Evolutionary conservation across 2,888 invertebrate species (phyloP).

Genomic region (Atethmia centrago): DNA sequence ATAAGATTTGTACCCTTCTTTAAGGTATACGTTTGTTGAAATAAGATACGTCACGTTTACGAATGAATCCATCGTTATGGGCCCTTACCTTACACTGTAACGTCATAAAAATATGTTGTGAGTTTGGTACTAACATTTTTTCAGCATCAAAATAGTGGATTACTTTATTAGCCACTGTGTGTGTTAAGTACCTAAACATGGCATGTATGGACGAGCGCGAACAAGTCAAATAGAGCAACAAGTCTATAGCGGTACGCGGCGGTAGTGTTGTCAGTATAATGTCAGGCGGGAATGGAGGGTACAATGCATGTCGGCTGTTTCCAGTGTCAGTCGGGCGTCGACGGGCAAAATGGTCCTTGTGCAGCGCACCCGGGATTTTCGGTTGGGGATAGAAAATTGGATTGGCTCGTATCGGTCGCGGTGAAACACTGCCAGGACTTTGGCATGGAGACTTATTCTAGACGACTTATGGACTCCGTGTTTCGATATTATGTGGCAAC

Average conservation of each 20-base stretch:
- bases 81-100: slow-evolving; percentile 1
- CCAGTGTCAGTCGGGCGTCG: slow-evolving; percentile 72
- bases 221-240: slow-evolving; percentile 74
- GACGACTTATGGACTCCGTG: slow-evolving; percentile 63
- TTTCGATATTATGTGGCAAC: slow-evolving; percentile 39
- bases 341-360: slow-evolving; percentile 76
- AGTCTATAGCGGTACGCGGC: slow-evolving; percentile 70
- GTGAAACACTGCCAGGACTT: slow-evolving; percentile 75
- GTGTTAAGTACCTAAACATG: slow-evolving; percentile 38
- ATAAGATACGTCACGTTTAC: slow-evolving; percentile 26
- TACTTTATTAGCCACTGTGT: slow-evolving; percentile 38
- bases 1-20: slow-evolving; percentile 63
- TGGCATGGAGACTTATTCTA: slow-evolving; percentile 77
- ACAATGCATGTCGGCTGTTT: slow-evolving; percentile 78
- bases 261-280: slow-evolving; percentile 73
- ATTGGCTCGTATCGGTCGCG: slow-evolving; percentile 79
- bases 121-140: slow-evolving; percentile 2
- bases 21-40: slow-evolving; percentile 42
- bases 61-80: slow-evolving; percentile 15
- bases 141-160: slow-evolving; percentile 8
- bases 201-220: slow-evolving; percentile 54
- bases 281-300: slow-evolving; percentile 73
- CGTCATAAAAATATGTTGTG: neutral
- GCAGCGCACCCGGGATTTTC: slow-evolving; percentile 76
- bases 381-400: slow-evolving; percentile 81